Percentiles rank a stretch among this genome's conserved stretches.
Evolutionary conservation across 2,797 vertebrate species (phyloP).

Genomic region (Allobates femoralis): DNA sequence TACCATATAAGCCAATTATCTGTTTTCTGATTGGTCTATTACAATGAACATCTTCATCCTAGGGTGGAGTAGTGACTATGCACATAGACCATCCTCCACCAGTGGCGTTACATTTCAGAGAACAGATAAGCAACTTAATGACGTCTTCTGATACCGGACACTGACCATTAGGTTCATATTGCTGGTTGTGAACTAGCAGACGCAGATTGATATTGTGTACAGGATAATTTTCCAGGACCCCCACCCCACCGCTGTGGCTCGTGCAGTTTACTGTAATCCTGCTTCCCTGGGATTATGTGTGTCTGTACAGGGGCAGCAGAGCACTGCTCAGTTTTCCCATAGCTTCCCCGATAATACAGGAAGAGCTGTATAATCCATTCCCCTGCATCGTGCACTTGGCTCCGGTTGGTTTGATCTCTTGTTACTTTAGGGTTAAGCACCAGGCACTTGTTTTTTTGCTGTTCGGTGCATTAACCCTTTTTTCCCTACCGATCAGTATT

Average conservation of each 20-base stretch:
- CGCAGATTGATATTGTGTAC: conserved; percentile 64
- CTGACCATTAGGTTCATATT: conserved; percentile 29
- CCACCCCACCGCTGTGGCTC: conserved; percentile 64
- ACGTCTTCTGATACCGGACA: not conserved
- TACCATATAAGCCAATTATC: not conserved
- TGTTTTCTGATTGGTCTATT: not conserved
- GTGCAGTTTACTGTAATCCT: conserved; percentile 73
- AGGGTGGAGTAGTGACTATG: not conserved
- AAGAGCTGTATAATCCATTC: conserved; percentile 67
- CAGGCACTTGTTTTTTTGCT: not conserved
- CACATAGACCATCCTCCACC: not conserved
- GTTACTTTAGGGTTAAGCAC: conserved; percentile 1
- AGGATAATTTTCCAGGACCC: conserved; percentile 57
- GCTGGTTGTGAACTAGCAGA: conserved; percentile 63
- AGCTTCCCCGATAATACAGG: conserved; percentile 64
- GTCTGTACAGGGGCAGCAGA: conserved; percentile 63
- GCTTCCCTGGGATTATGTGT: conserved; percentile 74
- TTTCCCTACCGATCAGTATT: not conserved
- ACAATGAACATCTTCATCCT: not conserved
- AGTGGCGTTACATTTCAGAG: not conserved
- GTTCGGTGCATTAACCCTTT: not conserved
- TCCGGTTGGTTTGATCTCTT: conserved; percentile 1
- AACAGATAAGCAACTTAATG: conserved; percentile 10
- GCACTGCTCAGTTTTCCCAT: conserved; percentile 62
- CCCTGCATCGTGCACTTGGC: conserved; percentile 34